phyloP scores from a whole-genome alignment of 2,797 vertebrate species.

The Zenarchopterus dispar region DNA sequence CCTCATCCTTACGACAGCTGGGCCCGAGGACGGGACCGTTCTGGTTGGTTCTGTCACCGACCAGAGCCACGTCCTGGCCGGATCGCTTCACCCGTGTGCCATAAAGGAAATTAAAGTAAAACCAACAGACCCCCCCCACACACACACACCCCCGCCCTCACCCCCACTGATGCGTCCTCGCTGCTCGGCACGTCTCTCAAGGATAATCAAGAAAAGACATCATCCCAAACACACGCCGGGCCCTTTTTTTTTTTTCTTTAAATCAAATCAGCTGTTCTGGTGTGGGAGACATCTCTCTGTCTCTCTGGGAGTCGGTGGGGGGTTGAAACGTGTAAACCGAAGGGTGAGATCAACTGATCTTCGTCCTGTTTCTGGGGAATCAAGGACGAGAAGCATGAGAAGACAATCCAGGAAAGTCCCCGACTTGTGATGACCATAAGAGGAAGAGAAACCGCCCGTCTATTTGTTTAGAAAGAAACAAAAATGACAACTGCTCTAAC shows the following conservation, averaged over 20 bases:
- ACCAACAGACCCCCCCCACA: too few relatives aligned
- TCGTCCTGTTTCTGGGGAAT: too few relatives aligned
- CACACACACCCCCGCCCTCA: neutral
- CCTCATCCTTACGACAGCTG: constrained; percentile 36
- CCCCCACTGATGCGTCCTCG: constrained; percentile 7
- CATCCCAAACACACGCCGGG: constrained; percentile 18
- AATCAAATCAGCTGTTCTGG: constrained; percentile 46
- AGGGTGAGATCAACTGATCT: too few relatives aligned
- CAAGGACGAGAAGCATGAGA: constrained; percentile 1
- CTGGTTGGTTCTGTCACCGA: constrained; percentile 2
- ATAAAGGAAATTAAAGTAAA: constrained; percentile 5
- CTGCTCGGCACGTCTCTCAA: neutral
- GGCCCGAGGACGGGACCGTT: constrained; percentile 8
- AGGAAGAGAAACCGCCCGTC: neutral
- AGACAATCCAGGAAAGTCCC: constrained; percentile 8
- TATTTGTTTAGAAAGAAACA: neutral
- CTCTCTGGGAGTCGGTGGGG: neutral
- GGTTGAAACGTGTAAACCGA: constrained; percentile 20
- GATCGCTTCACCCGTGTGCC: neutral
- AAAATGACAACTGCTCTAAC: neutral
- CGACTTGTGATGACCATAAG: neutral
- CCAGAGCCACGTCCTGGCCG: constrained; percentile 20
- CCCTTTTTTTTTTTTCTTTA: neutral
- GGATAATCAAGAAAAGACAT: constrained; percentile 27
- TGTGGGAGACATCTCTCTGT: constrained; percentile 22